phyloP scores from a whole-genome alignment of 2,797 vertebrate genomes.

The Gymnopithys bicolor region DNA sequence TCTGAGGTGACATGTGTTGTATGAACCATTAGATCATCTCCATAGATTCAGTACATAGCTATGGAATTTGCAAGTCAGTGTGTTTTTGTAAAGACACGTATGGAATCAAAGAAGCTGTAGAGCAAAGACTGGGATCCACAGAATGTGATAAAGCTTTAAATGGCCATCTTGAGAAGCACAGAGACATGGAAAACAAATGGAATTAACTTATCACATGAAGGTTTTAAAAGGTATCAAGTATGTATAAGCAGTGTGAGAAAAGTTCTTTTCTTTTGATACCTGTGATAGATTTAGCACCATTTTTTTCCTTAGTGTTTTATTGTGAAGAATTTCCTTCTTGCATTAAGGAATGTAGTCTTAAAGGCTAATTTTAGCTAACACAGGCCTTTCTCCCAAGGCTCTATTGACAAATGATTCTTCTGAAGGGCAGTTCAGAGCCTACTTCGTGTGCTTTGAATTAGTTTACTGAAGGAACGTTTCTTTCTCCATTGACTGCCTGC shows the following conservation, averaged over 20 bases:
- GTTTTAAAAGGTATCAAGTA: neutral
- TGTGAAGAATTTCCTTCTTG: constrained; percentile 3
- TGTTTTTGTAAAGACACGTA: neutral
- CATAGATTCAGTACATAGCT: neutral
- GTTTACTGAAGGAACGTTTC: neutral
- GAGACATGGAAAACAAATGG: neutral
- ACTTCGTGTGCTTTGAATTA: neutral
- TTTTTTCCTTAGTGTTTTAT: constrained; percentile 13
- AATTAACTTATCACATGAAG: neutral
- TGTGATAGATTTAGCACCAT: neutral
- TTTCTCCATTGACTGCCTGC: neutral
- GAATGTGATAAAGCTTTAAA: neutral
- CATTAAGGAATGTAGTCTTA: constrained; percentile 8
- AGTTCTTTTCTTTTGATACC: neutral
- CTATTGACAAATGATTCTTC: neutral
- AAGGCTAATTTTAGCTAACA: constrained; percentile 9
- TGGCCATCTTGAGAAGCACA: neutral
- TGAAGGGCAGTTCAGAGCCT: neutral
- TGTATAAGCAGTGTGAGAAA: neutral
- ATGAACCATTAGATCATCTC: neutral
- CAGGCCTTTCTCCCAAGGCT: neutral
- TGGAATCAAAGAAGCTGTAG: neutral
- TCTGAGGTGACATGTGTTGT: neutral
- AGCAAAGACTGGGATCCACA: neutral
- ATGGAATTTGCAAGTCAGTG: neutral